Base-by-base conservation (phyloP, 23 tunicate species). In the Styela clava region DNA sequence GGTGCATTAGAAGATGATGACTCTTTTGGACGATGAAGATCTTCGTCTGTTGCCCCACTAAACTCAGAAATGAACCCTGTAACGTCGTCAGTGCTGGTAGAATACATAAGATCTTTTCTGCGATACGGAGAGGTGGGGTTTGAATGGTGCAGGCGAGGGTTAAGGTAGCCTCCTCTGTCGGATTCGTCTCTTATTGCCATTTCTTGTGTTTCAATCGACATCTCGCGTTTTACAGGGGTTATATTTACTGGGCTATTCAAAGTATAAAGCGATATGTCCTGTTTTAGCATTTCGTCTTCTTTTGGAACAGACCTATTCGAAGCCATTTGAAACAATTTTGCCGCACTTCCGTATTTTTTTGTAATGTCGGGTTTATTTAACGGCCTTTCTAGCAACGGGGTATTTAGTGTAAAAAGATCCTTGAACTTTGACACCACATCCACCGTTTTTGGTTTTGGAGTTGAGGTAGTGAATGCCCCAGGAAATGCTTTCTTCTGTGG, bases 301-400 rank as follows among this genome's bases (percentile, higher is more conserved):
- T 44, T 44, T 44, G 56, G 56, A 44, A 7, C 12, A 44, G 56
- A 12, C 12, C 12, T 44, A 44, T 12, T 12, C 7, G 56, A 44
- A 25, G 71, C 71, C 71, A 67, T 67, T 29, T 67, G 71, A 67
- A 25, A 67, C 71, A 67, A 24, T 67, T 67, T 67, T 67, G 71
- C 71, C 19, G 71, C 71, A 29, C 31, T 67, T 1, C 22, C 71
- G 22, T 19, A 25, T 18, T 29, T 25, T 29, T 67, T 29, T 18
- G 30, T 67, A 0, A 12, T 18, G 12, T 67, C 71, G 31, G 71
- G 31, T 25, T 67, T 1, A 0, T 0, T 29, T 18, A 0, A 16
- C 22, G 24, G n/a, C 19, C n/a, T 67, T 1, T 67, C 31, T 12
- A 44, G 12, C 7, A 5, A 5, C 7, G 56, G 12, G 12, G 56